phyloP scores from a whole-genome alignment of 2,797 vertebrate genomes.

The Acipenser ruthenus region DNA sequence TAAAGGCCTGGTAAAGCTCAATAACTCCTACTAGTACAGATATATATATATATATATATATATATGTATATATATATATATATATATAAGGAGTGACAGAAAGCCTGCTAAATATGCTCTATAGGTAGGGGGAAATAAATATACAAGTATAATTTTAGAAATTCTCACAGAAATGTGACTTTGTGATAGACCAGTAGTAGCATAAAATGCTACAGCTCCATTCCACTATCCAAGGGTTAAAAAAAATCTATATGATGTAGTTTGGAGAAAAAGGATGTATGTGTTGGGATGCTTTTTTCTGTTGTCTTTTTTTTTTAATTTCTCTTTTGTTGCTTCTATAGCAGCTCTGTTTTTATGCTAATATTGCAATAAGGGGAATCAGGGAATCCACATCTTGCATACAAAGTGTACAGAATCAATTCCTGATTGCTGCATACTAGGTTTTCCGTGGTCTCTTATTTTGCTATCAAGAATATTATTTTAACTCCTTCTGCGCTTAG shows the following conservation, averaged over 20 bases:
- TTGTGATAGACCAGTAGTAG: too few relatives aligned
- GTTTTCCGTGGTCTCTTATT: conserved; percentile 15
- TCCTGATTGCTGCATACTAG: conserved; percentile 3
- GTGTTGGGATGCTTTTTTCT: neutral
- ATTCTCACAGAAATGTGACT: too few relatives aligned
- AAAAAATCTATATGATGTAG: too few relatives aligned
- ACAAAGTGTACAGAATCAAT: conserved; percentile 25
- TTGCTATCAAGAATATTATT: conserved; percentile 15
- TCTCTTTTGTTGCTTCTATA: neutral
- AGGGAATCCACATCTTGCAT: conserved; percentile 3
- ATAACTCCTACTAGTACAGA: conserved; percentile 24
- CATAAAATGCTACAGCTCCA: too few relatives aligned
- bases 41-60: too few relatives aligned
- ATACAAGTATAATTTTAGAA: too few relatives aligned
- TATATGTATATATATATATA: too few relatives aligned
- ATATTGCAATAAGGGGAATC: conserved; percentile 2
- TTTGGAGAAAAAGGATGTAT: too few relatives aligned
- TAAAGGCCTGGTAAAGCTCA: conserved; percentile 14
- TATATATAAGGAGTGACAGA: too few relatives aligned
- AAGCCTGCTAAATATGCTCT: too few relatives aligned
- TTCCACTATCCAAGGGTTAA: too few relatives aligned
- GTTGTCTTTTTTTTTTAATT: conserved; percentile 6
- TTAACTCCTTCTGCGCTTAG: conserved; percentile 17
- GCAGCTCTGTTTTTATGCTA: conserved; percentile 1
- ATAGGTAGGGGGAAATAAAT: too few relatives aligned